phyloP scores from a whole-genome alignment of 64 coral and sea anemone genomes.

The Dendronephthya gigantea region DNA sequence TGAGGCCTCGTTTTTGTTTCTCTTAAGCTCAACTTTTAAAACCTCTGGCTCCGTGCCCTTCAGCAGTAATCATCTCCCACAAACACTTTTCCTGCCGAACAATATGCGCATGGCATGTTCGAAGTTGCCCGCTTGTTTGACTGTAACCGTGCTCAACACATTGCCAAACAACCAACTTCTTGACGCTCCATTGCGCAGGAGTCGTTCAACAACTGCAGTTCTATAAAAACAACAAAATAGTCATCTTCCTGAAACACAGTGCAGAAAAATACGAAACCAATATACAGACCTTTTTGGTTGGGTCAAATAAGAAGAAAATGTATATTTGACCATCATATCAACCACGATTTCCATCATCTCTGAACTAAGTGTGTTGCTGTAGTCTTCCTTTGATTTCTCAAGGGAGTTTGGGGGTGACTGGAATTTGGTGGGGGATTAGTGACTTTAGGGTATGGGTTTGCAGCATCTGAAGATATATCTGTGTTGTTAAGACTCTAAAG shows the following conservation, averaged over 20 bases:
- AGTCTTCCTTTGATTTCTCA: not conserved
- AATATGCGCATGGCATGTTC: constrained; percentile 54
- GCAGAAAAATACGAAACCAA: not conserved
- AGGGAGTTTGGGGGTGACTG: not conserved
- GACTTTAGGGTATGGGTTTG: not conserved
- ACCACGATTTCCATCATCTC: constrained; percentile 96
- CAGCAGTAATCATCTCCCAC: not conserved
- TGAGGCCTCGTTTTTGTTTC: too few relatives aligned
- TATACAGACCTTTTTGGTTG: constrained; percentile 65
- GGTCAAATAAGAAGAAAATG: constrained; percentile 65
- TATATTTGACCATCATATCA: constrained; percentile 97
- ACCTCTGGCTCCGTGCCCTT: too few relatives aligned
- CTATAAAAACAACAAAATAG: too few relatives aligned
- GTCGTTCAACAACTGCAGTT: constrained; percentile 72
- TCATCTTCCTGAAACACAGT: too few relatives aligned
- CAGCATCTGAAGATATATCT: not conserved
- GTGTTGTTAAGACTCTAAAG: not conserved
- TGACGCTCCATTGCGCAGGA: constrained; percentile 58
- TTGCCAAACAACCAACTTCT: constrained; percentile 81
- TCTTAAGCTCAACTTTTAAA: too few relatives aligned
- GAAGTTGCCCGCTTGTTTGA: constrained; percentile 31
- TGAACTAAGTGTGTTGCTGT: constrained; percentile 32
- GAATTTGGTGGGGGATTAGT: not conserved
- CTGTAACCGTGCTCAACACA: constrained; percentile 67
- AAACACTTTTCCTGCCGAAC: not conserved